These are phyloP conservation scores for Drosophila meridionalis DNA, from an alignment of 2,888 invertebrate genomes.

Conservation along the genomic window DNA sequence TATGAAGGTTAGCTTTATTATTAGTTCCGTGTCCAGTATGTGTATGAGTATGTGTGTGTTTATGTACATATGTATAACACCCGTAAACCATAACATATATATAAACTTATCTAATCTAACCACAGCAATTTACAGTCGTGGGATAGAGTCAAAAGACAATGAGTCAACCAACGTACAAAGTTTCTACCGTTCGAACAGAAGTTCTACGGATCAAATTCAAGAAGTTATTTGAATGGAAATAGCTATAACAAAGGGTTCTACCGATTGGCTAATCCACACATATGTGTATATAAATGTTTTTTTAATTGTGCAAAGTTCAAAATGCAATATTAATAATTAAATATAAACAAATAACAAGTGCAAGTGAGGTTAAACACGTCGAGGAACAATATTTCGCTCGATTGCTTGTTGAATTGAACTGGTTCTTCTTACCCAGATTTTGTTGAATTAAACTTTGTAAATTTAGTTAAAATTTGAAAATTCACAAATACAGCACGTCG, in stretches of 20 bases:
- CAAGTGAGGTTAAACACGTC: slow-evolving; percentile 42
- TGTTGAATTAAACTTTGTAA: neutral
- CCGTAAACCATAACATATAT: slow-evolving; percentile 28
- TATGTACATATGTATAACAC: slow-evolving; percentile 30
- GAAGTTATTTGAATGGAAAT: slow-evolving; percentile 9
- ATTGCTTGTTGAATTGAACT: neutral
- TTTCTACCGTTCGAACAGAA: slow-evolving; percentile 7
- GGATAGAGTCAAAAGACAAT: slow-evolving; percentile 5
- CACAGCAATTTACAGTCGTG: slow-evolving; percentile 11
- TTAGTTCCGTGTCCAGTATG: slow-evolving; percentile 39
- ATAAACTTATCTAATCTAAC: slow-evolving; percentile 49
- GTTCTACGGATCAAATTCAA: slow-evolving; percentile 9
- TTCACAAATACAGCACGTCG: slow-evolving; percentile 22
- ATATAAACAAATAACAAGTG: slow-evolving; percentile 23
- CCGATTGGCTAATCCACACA: slow-evolving; percentile 5
- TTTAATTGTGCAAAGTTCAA: slow-evolving; percentile 4
- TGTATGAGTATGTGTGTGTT: slow-evolving; percentile 11
- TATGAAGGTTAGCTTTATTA: slow-evolving; percentile 32
- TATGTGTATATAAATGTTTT: neutral
- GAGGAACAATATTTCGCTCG: neutral
- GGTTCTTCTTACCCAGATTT: slow-evolving; percentile 29
- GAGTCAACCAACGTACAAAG: slow-evolving; percentile 52
- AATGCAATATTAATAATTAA: neutral
- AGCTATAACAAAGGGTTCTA: neutral
- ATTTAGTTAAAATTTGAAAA: neutral